These are phyloP conservation scores for Forbesichthys papilliferus DNA, from an alignment of 2,113 vertebrate genomes.

Conservation along the genomic window DNA sequence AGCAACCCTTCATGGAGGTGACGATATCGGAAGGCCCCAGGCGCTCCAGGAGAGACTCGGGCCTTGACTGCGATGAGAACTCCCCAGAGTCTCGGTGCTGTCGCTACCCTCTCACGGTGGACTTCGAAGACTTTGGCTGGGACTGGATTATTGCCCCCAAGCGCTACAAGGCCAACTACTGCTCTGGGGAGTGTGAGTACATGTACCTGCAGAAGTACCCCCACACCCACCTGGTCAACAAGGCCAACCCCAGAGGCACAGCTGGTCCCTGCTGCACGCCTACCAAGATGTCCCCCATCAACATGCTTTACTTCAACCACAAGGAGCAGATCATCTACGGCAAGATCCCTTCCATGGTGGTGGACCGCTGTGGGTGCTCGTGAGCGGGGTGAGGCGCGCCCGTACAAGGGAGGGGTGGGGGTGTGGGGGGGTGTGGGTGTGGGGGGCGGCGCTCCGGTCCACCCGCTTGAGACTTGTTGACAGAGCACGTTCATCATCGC, in stretches of 20 bases:
- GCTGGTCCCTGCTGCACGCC: constrained; percentile 97
- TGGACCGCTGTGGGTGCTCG: constrained; percentile 97
- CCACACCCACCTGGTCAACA: constrained; percentile 95
- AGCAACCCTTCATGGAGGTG: constrained; percentile 98
- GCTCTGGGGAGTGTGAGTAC: constrained; percentile 97
- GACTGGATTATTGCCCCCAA: constrained; percentile 99
- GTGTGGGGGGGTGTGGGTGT: not conserved
- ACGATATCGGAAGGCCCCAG: constrained; percentile 90
- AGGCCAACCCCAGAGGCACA: constrained; percentile 90
- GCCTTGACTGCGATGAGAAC: constrained; percentile 94
- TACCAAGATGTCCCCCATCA: constrained; percentile 99
- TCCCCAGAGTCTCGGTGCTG: constrained; percentile 94
- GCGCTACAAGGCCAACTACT: constrained; percentile 98
- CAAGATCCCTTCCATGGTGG: constrained; percentile 98
- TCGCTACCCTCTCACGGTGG: constrained; percentile 94
- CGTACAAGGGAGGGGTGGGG: constrained; percentile 15
- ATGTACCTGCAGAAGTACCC: constrained; percentile 98
- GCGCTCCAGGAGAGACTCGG: constrained; percentile 87
- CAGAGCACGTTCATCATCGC: constrained; percentile 65
- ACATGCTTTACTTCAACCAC: constrained; percentile 97
- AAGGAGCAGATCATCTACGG: constrained; percentile 98
- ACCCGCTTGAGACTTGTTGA: constrained; percentile 58
- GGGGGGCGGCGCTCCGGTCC: constrained; percentile 9
- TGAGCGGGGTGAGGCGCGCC: constrained; percentile 69
- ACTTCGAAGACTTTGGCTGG: constrained; percentile 98